These are phyloP conservation scores for Diplazon laetatorius DNA, from an alignment of 2,888 invertebrate genomes.

Conservation along the genomic window DNA sequence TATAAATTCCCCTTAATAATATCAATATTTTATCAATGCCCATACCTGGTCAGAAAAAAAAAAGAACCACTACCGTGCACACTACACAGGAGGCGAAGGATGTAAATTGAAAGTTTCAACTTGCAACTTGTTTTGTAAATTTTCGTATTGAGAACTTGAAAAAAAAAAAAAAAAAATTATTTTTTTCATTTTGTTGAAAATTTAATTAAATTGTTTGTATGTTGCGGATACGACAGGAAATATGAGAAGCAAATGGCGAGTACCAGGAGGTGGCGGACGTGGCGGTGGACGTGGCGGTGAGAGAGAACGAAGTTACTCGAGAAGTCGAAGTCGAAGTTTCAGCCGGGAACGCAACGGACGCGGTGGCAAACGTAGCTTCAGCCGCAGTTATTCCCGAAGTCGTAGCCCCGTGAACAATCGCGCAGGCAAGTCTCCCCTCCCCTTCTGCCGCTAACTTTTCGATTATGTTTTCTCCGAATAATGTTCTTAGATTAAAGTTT, in stretches of 20 bases:
- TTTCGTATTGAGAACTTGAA: constrained; percentile 9
- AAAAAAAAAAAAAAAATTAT: no score
- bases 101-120: no score
- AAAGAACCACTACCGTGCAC: no score
- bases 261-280: constrained; percentile 74
- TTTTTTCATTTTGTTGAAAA: not conserved
- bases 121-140: constrained; percentile 18
- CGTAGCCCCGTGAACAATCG: constrained; percentile 79
- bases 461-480: no score
- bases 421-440: constrained; percentile 73
- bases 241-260: constrained; percentile 80
- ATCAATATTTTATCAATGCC: no score
- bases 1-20: no score
- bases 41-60: no score
- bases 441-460: no score
- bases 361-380: constrained; percentile 78
- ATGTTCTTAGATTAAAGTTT: no score
- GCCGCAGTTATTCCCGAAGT: constrained; percentile 81
- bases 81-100: no score
- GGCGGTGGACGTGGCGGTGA: constrained; percentile 72
- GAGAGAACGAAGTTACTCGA: constrained; percentile 79
- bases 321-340: constrained; percentile 74
- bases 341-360: constrained; percentile 79
- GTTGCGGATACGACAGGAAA: constrained; percentile 66
- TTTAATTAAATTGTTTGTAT: not conserved